Evolutionary conservation across 2,113 vertebrate species (phyloP).

Genomic region (Catharus minimus): DNA sequence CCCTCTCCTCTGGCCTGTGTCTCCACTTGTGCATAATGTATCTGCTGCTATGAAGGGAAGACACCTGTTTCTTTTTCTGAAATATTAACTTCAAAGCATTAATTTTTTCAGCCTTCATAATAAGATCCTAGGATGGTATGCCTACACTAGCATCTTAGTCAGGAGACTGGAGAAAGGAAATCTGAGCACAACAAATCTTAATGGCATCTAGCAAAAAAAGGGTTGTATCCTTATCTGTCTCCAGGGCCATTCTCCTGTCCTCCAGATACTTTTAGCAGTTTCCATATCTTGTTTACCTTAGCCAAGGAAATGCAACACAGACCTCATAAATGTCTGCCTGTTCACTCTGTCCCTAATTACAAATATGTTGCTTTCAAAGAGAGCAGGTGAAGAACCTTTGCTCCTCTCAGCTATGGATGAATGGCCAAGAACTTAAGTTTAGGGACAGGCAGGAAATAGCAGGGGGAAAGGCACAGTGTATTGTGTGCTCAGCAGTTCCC

Average conservation of each 20-base stretch:
- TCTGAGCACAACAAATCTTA: not conserved
- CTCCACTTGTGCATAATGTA: not conserved
- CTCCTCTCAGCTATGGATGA: not conserved
- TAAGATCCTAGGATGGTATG: not conserved
- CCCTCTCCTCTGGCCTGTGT: not conserved
- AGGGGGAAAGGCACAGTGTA: not conserved
- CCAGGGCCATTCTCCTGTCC: not conserved
- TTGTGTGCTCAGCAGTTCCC: not conserved
- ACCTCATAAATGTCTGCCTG: not conserved
- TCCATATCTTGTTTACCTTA: not conserved
- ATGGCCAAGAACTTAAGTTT: not conserved
- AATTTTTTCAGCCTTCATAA: not conserved
- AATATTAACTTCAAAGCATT: not conserved
- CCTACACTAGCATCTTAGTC: not conserved
- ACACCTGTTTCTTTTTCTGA: not conserved
- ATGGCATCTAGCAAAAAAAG: not conserved
- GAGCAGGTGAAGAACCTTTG: not conserved
- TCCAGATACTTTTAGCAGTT: rapidly evolving
- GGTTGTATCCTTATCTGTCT: not conserved
- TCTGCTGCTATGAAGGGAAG: not conserved
- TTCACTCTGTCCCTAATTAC: rapidly evolving
- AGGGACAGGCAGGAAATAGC: not conserved
- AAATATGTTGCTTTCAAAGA: not conserved
- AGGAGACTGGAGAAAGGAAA: not conserved
- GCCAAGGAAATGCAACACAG: not conserved